Evolutionary conservation across 1,140 invertebrate genomes (phyloP).

Genomic region (Pentalonia nigronervosa): DNA sequence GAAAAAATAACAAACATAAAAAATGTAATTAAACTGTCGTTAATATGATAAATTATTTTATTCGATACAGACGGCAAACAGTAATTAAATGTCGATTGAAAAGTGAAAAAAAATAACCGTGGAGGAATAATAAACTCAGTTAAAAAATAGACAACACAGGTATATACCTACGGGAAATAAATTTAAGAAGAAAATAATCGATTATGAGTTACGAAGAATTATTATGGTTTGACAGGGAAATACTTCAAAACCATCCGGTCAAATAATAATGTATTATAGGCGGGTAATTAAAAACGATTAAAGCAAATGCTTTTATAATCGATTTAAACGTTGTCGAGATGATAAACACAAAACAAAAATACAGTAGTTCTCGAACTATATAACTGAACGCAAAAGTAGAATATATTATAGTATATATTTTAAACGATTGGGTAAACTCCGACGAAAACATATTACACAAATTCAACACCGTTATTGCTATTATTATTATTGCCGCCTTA

Average conservation of each 20-base stretch:
- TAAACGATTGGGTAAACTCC: neutral
- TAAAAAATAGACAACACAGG: neutral
- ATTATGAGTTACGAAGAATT: neutral
- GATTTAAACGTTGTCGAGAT: neutral
- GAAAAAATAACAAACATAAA: neutral
- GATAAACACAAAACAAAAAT: neutral
- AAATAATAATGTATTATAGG: neutral
- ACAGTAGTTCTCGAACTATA: neutral
- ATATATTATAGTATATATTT: too few relatives aligned
- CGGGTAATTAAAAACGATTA: neutral
- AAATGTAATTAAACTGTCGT: conserved; percentile 35
- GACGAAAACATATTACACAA: neutral
- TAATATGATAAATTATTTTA: conserved; percentile 40
- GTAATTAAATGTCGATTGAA: conserved; percentile 40
- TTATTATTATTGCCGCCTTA: neutral
- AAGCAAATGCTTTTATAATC: neutral
- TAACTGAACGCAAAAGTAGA: neutral
- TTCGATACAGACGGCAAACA: neutral
- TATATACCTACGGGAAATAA: neutral
- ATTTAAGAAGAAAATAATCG: neutral
- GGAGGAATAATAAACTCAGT: neutral
- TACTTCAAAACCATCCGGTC: neutral
- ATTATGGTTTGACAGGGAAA: neutral
- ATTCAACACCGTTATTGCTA: neutral
- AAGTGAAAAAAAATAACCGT: neutral